Evolutionary conservation across 2,113 vertebrate species (phyloP).

Genomic region (Mohoua ochrocephala): DNA sequence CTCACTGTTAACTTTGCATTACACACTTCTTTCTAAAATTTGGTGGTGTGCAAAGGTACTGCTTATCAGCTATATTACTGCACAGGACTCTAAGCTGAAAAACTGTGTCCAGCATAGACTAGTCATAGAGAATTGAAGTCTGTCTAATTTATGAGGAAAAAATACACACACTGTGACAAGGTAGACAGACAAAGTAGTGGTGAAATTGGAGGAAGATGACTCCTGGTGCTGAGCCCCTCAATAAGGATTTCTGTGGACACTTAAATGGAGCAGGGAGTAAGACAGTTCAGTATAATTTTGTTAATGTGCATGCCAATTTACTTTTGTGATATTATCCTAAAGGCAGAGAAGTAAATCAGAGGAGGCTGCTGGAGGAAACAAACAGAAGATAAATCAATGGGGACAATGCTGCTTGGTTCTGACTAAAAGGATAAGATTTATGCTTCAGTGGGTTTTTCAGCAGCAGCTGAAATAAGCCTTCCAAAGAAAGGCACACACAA

Average conservation of each 20-base stretch:
- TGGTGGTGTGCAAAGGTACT: not conserved
- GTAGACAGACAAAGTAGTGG: not conserved
- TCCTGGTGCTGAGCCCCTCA: not conserved
- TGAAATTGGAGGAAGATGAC: not conserved
- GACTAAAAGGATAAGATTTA: slow-evolving; percentile 19
- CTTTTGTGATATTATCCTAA: not conserved
- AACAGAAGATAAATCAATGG: slow-evolving; percentile 1
- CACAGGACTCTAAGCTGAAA: not conserved
- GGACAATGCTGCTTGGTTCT: not conserved
- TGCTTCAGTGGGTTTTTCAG: not conserved
- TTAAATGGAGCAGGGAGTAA: not conserved
- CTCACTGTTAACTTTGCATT: not conserved
- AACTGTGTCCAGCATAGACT: not conserved
- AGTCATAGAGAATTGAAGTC: not conserved
- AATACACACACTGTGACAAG: not conserved
- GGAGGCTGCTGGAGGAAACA: not conserved
- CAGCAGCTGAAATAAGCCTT: slow-evolving; percentile 6
- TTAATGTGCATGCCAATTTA: not conserved
- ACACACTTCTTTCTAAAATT: not conserved
- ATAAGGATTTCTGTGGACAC: not conserved
- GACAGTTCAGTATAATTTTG: not conserved
- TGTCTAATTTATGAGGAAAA: not conserved
- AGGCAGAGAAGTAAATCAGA: not conserved
- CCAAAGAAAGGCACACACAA: not conserved
- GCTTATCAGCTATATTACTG: not conserved